Conservation (phyloP, 53 echinoderm and acorn worm species). For the Luidia sarsii region DNA sequence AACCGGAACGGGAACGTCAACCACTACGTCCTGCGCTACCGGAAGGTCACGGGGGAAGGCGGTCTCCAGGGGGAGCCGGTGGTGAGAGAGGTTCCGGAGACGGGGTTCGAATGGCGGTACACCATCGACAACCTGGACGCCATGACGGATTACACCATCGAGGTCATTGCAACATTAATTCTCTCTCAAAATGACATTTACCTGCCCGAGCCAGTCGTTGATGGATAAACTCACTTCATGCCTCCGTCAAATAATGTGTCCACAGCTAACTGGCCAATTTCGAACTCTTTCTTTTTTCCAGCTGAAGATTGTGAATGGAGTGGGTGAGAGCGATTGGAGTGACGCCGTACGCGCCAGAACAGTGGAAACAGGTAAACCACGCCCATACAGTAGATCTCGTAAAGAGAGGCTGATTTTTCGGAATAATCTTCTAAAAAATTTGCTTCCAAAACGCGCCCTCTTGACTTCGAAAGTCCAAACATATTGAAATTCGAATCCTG, state of each 20-base stretch:
- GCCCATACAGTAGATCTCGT: no score
- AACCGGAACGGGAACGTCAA: slow-evolving; percentile 48
- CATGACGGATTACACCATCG: background rate
- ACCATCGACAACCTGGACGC: background rate
- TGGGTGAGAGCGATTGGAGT: slow-evolving; percentile 50
- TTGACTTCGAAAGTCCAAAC: no score
- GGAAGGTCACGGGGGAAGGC: background rate
- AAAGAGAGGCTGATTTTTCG: no score
- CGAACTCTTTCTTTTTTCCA: no score
- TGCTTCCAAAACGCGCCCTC: no score
- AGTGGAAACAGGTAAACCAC: slow-evolving; percentile 21
- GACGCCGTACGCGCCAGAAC: slow-evolving; percentile 7
- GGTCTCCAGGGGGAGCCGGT: background rate
- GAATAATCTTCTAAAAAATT: no score
- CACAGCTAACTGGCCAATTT: no score
- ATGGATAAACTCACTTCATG: no score
- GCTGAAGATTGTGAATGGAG: slow-evolving; percentile 53
- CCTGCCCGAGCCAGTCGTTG: no score
- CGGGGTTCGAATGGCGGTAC: background rate
- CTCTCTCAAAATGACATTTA: no score
- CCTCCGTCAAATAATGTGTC: no score
- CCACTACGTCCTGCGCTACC: slow-evolving; percentile 28
- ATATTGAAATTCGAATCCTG: no score
- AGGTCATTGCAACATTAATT: background rate
- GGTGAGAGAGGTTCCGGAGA: background rate